phyloP scores from a whole-genome alignment of 2,113 vertebrate species.

The Sinocyclocheilus maitianheensis region DNA sequence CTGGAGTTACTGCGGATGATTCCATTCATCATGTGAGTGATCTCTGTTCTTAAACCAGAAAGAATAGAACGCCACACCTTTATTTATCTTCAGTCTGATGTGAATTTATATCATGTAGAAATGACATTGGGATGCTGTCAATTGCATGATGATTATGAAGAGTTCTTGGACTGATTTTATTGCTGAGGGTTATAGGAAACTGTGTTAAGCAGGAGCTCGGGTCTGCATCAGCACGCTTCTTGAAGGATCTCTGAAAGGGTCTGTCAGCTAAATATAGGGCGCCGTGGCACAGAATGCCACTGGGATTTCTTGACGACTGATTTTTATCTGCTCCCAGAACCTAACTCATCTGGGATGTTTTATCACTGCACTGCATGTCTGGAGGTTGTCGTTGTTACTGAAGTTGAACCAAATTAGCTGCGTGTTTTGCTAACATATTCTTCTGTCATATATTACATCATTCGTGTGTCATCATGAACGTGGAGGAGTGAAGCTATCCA shows the following conservation, averaged over 20 bases:
- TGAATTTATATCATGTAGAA: not conserved
- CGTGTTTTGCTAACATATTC: not conserved
- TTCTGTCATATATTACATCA: not conserved
- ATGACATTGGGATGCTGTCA: not conserved
- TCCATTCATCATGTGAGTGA: not conserved
- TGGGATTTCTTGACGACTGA: slow-evolving; percentile 15
- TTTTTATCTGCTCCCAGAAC: slow-evolving; percentile 2
- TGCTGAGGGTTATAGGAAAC: slow-evolving; percentile 23
- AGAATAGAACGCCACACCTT: too few species aligned
- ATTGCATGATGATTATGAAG: not conserved
- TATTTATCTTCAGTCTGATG: not conserved
- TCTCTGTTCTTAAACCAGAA: not conserved
- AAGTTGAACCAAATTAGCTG: not conserved
- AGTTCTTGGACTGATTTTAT: slow-evolving; percentile 19
- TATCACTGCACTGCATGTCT: not conserved
- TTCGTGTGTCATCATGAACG: not conserved
- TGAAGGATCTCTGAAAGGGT: slow-evolving; percentile 27
- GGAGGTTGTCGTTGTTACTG: not conserved
- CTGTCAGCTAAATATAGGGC: slow-evolving; percentile 35
- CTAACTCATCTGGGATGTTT: not conserved
- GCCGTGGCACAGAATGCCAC: not conserved
- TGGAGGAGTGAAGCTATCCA: not conserved
- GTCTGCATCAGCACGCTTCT: not conserved
- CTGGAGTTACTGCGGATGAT: not conserved
- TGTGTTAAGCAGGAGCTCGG: slow-evolving; percentile 6